Conservation (phyloP, 2,797 vertebrate species). For the Rhinichthys osculus region DNA sequence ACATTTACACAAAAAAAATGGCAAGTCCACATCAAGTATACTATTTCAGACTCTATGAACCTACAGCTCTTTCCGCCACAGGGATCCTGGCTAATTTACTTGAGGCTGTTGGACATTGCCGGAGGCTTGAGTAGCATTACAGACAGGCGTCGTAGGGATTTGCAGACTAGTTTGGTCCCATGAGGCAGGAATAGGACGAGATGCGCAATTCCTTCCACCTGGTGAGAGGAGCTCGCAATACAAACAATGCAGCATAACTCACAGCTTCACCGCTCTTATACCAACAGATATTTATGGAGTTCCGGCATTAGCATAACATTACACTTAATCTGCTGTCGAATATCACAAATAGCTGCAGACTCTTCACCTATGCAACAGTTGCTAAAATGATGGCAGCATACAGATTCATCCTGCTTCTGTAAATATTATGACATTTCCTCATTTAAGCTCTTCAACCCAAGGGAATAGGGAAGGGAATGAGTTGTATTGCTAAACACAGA, state of each 20-base stretch:
- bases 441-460: slow-evolving; percentile 37
- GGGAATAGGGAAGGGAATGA: slow-evolving; percentile 8
- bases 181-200: slow-evolving; percentile 51
- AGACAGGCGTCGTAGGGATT: slow-evolving; percentile 71
- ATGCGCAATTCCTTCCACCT: slow-evolving; percentile 67
- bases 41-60: slow-evolving; percentile 23
- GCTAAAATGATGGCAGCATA: slow-evolving; percentile 64
- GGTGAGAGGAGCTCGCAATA: slow-evolving; percentile 55
- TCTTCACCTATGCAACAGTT: slow-evolving; percentile 34
- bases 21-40: slow-evolving; percentile 6
- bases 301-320: slow-evolving; percentile 71
- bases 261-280: slow-evolving; percentile 59
- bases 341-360: slow-evolving; percentile 57
- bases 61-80: slow-evolving; percentile 55
- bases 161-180: slow-evolving; percentile 65
- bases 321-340: slow-evolving; percentile 69
- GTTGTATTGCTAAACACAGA: neutral
- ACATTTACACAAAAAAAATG: neutral
- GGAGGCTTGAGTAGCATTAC: slow-evolving; percentile 73
- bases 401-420: slow-evolving; percentile 56
- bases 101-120: slow-evolving; percentile 68
- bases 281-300: slow-evolving; percentile 72
- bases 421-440: slow-evolving; percentile 63
- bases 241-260: slow-evolving; percentile 57
- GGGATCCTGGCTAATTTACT: slow-evolving; percentile 73